These are phyloP conservation scores for Campylorhamphus procurvoides DNA, from an alignment of 2,113 vertebrate genomes.

Conservation along the genomic window DNA sequence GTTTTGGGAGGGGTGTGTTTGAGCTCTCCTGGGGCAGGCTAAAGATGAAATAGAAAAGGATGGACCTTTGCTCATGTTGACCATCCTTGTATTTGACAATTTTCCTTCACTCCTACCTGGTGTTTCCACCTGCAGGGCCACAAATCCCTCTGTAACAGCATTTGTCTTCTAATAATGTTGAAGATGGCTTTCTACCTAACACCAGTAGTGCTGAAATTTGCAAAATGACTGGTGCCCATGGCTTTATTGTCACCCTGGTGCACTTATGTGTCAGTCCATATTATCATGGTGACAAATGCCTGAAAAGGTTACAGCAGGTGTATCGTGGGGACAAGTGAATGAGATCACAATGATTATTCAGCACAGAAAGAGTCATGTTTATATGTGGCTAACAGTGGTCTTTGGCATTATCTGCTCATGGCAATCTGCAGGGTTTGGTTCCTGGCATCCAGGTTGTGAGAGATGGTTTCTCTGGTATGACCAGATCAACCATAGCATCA, in stretches of 20 bases:
- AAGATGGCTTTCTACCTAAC: background rate
- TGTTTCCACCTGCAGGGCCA: background rate
- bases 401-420: background rate
- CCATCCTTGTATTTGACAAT: background rate
- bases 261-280: background rate
- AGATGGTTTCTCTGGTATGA: background rate
- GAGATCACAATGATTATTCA: background rate
- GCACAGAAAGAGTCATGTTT: background rate
- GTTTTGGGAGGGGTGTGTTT: background rate
- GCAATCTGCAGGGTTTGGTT: background rate
- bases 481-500: slow-evolving; percentile 16
- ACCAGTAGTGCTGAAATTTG: background rate
- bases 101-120: background rate
- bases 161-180: background rate
- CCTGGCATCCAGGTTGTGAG: background rate
- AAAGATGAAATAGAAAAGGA: background rate
- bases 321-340: background rate
- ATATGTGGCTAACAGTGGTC: background rate
- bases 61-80: background rate
- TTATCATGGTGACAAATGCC: background rate
- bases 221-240: background rate
- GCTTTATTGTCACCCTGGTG: background rate
- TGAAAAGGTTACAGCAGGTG: background rate
- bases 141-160: background rate
- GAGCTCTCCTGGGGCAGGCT: background rate